phyloP scores from a whole-genome alignment of 1,140 invertebrate species.

The Papilio aristodemus region DNA sequence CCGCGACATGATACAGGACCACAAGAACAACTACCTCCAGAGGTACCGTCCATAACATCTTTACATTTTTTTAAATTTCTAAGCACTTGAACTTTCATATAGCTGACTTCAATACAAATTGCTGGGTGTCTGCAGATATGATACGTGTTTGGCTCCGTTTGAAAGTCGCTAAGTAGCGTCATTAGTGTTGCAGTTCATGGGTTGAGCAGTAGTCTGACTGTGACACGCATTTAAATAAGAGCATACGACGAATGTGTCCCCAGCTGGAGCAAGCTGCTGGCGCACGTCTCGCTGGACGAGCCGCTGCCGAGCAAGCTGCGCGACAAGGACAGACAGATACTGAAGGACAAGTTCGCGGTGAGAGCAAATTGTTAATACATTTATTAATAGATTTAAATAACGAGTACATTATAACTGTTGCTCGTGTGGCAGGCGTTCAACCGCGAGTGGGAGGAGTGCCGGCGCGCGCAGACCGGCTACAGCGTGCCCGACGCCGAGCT shows the following conservation, averaged over 20 bases:
- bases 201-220: too few relatives aligned
- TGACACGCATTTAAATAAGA: not conserved
- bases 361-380: too few relatives aligned
- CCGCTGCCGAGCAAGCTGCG: conserved; percentile 87
- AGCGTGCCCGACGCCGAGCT: conserved; percentile 95
- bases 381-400: too few relatives aligned
- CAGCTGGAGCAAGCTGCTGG: conserved; percentile 92
- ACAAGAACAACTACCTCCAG: conserved; percentile 88
- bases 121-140: too few relatives aligned
- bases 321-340: conserved; percentile 92
- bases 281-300: conserved; percentile 87
- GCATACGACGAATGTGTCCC: conserved; percentile 16
- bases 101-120: too few relatives aligned
- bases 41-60: conserved; percentile 80
- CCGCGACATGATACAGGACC: conserved; percentile 89
- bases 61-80: too few relatives aligned
- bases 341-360: conserved; percentile 97
- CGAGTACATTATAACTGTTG: too few relatives aligned
- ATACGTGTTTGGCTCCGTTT: too few relatives aligned
- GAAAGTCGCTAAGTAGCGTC: too few relatives aligned
- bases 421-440: conserved; percentile 92
- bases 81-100: too few relatives aligned
- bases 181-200: too few relatives aligned
- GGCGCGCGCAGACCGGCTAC: conserved; percentile 92
- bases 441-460: conserved; percentile 95